Percentiles rank a stretch among this genome's conserved stretches.
Conservation (phyloP, 2,113 vertebrate genomes). For the Trachemys scripta region DNA sequence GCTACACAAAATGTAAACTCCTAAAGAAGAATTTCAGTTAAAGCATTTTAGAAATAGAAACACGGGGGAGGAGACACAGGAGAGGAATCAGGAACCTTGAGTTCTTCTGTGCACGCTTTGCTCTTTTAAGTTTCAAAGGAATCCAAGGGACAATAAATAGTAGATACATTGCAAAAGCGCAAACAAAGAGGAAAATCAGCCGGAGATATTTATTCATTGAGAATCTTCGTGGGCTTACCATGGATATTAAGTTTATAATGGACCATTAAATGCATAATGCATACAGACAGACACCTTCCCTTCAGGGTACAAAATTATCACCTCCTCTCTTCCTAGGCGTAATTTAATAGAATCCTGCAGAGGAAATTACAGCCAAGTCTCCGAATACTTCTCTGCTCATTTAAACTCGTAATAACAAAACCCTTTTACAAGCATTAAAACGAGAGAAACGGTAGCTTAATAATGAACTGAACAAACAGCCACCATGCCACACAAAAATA, state of each 20-base stretch:
- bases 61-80: background rate
- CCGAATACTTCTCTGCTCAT: background rate
- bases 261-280: background rate
- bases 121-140: background rate
- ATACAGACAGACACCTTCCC: conserved; percentile 20
- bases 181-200: conserved; percentile 56
- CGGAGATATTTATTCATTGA: background rate
- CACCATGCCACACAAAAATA: background rate
- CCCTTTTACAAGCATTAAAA: background rate
- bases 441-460: background rate
- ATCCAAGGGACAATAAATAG: background rate
- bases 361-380: background rate
- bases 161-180: background rate
- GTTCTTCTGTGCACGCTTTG: background rate
- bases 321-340: background rate
- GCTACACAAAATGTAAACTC: background rate
- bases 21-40: background rate
- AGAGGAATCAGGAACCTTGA: background rate
- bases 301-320: background rate
- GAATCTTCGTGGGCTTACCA: background rate
- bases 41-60: background rate
- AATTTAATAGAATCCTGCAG: background rate
- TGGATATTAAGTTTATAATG: conserved; percentile 7
- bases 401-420: background rate
- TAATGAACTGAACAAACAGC: background rate